phyloP scores from a whole-genome alignment of 2,888 invertebrate genomes.

The Ochropacha duplaris region DNA sequence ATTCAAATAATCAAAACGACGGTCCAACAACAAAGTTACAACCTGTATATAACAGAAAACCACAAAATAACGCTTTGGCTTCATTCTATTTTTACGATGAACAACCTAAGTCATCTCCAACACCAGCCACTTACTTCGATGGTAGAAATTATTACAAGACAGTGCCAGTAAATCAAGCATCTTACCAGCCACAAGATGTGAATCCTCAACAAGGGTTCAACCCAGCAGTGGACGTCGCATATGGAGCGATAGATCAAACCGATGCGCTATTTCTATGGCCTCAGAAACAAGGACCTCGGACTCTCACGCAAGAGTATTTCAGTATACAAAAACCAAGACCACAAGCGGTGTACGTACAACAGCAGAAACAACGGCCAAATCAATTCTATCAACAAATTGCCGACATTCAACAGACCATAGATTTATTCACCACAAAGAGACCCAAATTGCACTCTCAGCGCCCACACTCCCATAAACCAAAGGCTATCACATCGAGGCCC shows the following conservation, averaged over 20 bases:
- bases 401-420: constrained; percentile 85
- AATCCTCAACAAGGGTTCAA: constrained; percentile 61
- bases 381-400: constrained; percentile 86
- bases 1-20: constrained; percentile 80
- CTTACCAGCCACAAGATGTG: constrained; percentile 52
- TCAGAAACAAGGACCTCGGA: constrained; percentile 77
- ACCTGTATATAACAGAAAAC: constrained; percentile 73
- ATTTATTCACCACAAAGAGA: constrained; percentile 83
- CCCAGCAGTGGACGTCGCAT: constrained; percentile 70
- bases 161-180: constrained; percentile 50
- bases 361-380: constrained; percentile 72
- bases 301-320: constrained; percentile 79
- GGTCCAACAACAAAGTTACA: constrained; percentile 80
- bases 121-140: constrained; percentile 78
- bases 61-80: constrained; percentile 74
- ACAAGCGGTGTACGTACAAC: constrained; percentile 66
- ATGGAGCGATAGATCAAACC: constrained; percentile 71
- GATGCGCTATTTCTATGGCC: constrained; percentile 78
- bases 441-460: constrained; percentile 76
- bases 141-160: constrained; percentile 75
- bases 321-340: constrained; percentile 74
- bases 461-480: constrained; percentile 70
- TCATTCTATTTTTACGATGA: constrained; percentile 89
- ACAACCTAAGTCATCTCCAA: constrained; percentile 80
- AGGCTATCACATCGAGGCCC: constrained; percentile 82